Evolutionary conservation across 2,888 invertebrate genomes (phyloP), one percentile per base, ranked within the genome.

Genomic region (Chalcosyrphus nemorum): DNA sequence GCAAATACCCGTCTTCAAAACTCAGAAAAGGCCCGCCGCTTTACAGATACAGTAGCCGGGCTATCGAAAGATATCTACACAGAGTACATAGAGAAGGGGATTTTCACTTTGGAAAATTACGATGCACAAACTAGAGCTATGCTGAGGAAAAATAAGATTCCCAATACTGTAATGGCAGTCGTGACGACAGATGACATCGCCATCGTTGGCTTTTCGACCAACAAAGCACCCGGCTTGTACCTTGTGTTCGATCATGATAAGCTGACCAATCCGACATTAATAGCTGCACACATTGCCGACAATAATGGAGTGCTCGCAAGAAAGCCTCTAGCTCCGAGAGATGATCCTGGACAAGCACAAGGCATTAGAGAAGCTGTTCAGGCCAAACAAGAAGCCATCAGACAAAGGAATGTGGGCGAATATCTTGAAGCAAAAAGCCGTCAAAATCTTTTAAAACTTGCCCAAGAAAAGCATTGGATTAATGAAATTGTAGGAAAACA

Each of bases 111-210:
- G n/a, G n/a, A n/a, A n/a, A n/a, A n/a, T n/a, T n/a, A n/a, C n/a
- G n/a, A n/a, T n/a, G n/a, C n/a, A n/a, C n/a, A n/a, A n/a, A n/a
- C n/a, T n/a, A n/a, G n/a, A n/a, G n/a, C n/a, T n/a, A n/a, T n/a
- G n/a, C n/a, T n/a, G n/a, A n/a, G n/a, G n/a, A n/a, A n/a, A n/a
- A n/a, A n/a, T n/a, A n/a, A 38, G 27, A 59, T 71, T 24, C 71
- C 71, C 6, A 71, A 71, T 4, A 59, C 71, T 2, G 71, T 57
- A 4, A 38, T 71, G 15, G 11, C 71, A 2, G 71, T 71, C 47
- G 47, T 27, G 15, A 38, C 59, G 9, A n/a, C 24, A 0, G 59
- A 21, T 17, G n/a, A 71, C 4, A 35, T 50, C 1, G 59, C 11
- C 0, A 38, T 71, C 2, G 71, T 59, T 47, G 71, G 57, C 0